Evolutionary conservation across 2,888 invertebrate species (phyloP), one percentile per base, ranked within the genome.

Genomic region (Caenorhabditis macrosperma): DNA sequence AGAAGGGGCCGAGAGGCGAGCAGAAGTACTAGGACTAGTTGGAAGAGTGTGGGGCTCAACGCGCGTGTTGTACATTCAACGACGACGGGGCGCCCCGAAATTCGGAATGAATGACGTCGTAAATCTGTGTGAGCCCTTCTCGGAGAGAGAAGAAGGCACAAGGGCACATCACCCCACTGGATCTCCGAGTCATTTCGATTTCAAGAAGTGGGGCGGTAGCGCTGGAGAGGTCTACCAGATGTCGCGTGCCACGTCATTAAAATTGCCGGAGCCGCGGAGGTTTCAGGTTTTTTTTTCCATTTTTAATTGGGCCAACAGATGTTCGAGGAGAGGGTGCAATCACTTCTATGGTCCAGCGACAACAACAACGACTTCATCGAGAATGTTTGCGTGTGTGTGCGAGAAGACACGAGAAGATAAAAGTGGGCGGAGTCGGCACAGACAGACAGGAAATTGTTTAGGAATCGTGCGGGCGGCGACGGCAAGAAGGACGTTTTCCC

Each of bases 361-460:
- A n/a, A n/a, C n/a, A n/a, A n/a, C n/a, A n/a, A n/a, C n/a, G n/a
- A n/a, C n/a, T n/a, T n/a, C 44, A 2, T 44, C 20, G 17, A 44
- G n/a, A 17, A 17, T 17, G 44, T 9, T 3, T 12, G 12, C 15
- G 44, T 17, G 44, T 44, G 17, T 54, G 48, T 30, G 30, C 33
- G 15, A 30, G 48, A 26, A 54, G 33, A 52, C n/a, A 46, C 20
- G 2, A 52, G 28, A 52, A 30, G 30, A 30, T 15, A 30, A 54
- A 44, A 41, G 59, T 38, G 35, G 26, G 33, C n/a, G 22, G 17
- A 22, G 46, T n/a, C 10, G 63, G 22, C n/a, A n/a, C n/a, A 61
- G 63, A 63, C 41, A 59, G 72, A 72, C 72, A 72, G 72, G 72
- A 72, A 72, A 72, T 72, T 72, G 72, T 72, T 72, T 72, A 72